phyloP scores from a whole-genome alignment of 2,113 vertebrate genomes.

The Caretta caretta region DNA sequence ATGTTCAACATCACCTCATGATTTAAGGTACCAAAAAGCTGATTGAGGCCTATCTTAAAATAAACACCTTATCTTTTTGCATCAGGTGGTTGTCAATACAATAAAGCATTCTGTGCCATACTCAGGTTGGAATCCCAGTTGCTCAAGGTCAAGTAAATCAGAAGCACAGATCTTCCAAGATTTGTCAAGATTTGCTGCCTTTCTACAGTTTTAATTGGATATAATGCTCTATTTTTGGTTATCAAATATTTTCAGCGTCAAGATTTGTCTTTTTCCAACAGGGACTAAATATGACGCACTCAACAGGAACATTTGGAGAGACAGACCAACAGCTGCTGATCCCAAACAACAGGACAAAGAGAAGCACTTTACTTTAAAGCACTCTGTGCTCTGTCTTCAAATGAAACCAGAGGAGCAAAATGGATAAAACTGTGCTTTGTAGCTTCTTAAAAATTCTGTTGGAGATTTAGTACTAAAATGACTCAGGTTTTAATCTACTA shows the following conservation, averaged over 20 bases:
- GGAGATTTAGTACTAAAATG: neutral
- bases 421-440: neutral
- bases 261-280: neutral
- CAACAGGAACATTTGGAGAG: too few relatives aligned
- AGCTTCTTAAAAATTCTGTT: neutral
- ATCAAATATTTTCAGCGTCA: neutral
- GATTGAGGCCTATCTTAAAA: too few relatives aligned
- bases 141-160: neutral
- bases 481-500: neutral
- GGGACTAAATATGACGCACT: neutral
- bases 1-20: too few relatives aligned
- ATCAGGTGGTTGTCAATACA: too few relatives aligned
- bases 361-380: neutral
- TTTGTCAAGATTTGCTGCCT: neutral
- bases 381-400: neutral
- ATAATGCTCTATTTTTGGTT: neutral
- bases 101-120: too few relatives aligned
- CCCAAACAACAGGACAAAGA: neutral
- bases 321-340: neutral
- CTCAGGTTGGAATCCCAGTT: neutral
- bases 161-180: neutral
- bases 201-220: neutral
- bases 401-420: neutral
- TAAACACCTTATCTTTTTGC: too few relatives aligned
- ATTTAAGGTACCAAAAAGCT: too few relatives aligned